Percentiles rank a stretch among this genome's conserved stretches.
These are phyloP conservation scores for Phenganax subtilis DNA, from an alignment of 92 coral and sea anemone genomes.

Conservation along the genomic window DNA sequence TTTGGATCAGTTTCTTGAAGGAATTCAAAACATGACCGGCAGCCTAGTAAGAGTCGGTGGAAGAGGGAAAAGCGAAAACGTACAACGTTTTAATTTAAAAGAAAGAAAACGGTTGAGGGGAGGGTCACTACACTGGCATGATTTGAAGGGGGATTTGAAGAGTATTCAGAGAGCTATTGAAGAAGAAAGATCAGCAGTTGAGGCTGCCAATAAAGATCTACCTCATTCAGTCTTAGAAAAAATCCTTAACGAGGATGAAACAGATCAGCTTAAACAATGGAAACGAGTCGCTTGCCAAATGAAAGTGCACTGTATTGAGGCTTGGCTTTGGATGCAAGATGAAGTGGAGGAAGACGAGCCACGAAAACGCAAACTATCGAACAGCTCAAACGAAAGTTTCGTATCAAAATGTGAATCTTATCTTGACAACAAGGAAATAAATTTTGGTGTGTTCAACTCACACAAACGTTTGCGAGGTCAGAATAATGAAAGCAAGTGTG, in stretches of 20 bases:
- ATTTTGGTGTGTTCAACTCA: no score
- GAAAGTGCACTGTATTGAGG: conserved; percentile 5
- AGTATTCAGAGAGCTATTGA: conserved; percentile 16
- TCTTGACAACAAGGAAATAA: neutral
- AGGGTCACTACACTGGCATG: neutral
- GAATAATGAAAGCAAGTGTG: neutral
- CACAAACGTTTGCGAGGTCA: no score
- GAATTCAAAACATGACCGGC: conserved; percentile 39
- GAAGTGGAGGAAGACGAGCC: neutral
- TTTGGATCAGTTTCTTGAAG: conserved; percentile 70
- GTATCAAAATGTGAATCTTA: neutral
- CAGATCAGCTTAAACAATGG: conserved; percentile 23
- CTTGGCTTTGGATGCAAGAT: conserved; percentile 30
- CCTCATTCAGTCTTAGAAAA: conserved; percentile 29
- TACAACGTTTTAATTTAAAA: conserved; percentile 40
- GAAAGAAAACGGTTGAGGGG: conserved; percentile 28
- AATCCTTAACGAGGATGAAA: conserved; percentile 2
- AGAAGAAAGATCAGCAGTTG: conserved; percentile 15
- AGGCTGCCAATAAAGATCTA: neutral
- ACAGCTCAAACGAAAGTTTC: neutral
- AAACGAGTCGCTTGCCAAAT: conserved; percentile 5
- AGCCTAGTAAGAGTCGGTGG: conserved; percentile 61
- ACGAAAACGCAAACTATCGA: neutral
- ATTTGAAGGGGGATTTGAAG: conserved; percentile 12
- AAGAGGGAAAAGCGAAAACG: conserved; percentile 56